phyloP scores from a whole-genome alignment of 2,888 invertebrate genomes.

The Melanargia galathea region DNA sequence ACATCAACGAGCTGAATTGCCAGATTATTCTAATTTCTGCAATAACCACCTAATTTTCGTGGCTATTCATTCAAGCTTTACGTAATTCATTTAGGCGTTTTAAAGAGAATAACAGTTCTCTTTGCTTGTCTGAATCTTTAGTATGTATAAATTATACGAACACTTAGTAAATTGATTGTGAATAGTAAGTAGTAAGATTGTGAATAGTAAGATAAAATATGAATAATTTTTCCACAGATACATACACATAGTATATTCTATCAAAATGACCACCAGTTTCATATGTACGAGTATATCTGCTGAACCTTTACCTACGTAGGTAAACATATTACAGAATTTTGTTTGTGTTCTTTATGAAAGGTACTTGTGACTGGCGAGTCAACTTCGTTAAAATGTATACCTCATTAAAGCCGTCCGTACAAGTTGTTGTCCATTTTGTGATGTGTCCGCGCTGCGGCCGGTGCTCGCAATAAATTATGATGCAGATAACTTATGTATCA shows the following conservation, averaged over 20 bases:
- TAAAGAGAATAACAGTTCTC: neutral
- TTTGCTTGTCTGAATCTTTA: no score
- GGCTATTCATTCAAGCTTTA: constrained; percentile 1
- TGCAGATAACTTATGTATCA: constrained; percentile 29
- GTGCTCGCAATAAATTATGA: constrained; percentile 5
- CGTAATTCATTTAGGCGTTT: neutral
- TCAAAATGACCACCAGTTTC: no score
- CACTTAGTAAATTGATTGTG: no score
- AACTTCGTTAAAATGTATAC: neutral
- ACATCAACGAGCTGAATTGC: constrained; percentile 44
- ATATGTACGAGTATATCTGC: no score
- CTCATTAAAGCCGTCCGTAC: neutral
- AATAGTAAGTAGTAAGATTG: no score
- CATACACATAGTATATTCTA: no score
- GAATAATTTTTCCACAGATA: no score
- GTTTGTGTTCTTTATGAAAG: neutral
- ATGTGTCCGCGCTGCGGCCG: neutral
- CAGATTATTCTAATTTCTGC: constrained; percentile 33
- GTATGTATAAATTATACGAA: no score
- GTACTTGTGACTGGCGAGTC: neutral
- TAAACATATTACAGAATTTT: no score
- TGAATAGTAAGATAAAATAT: no score
- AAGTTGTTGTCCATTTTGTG: neutral
- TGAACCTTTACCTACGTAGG: neutral
- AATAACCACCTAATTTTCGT: neutral